Base-by-base conservation (phyloP, 2,113 vertebrate species). In the Oryzias melastigma region DNA sequence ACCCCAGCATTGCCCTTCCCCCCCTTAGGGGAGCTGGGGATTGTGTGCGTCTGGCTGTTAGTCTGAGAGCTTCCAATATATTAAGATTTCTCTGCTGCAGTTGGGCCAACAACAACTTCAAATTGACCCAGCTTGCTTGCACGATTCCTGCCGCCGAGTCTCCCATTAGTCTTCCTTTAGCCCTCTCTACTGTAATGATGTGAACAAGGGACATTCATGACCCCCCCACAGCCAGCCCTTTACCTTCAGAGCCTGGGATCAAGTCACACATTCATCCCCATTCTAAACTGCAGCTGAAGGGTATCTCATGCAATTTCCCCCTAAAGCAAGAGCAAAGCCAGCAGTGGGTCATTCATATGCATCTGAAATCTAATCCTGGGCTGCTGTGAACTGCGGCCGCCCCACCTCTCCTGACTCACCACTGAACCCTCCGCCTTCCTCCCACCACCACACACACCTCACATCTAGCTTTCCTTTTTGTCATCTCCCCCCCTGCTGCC, bases 281-380 rank as follows among this genome's bases (percentile, higher is more conserved):
- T 83, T 84, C 81, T 79, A 84, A 88, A 85, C 83, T 85, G 81
- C 83, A 81, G 82, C 85, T 88, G 80, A 83, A 83, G 78, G 85
- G 78, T 76, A 82, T 74, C 64, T 78, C 73, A 66, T 87, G 82
- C 83, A 84, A 85, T 88, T 89, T 81, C 86, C 79, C 82, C 81
- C 83, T 66, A 52, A 76, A 88, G 74, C 81, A 69, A 71, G 81
- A 86, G 78, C 79, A 61, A 79, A 79, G 69, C 80, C 78, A 86
- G 87, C 86, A 83, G 89, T 88, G 81, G 77, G 84, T 87, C 86
- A 90, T 92, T 92, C 88, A 90, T 88, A 91, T 91, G 89, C 84
- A 88, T 90, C 79, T 90, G 90, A 91, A 92, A 91, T 88, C 87
- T 89, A 91, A 93, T 90, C 89, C 90, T 79, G 71, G 62, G 75